These are phyloP conservation scores for Cyprinodon variegatus DNA, from an alignment of 2,113 vertebrate species.

Conservation along the genomic window DNA sequence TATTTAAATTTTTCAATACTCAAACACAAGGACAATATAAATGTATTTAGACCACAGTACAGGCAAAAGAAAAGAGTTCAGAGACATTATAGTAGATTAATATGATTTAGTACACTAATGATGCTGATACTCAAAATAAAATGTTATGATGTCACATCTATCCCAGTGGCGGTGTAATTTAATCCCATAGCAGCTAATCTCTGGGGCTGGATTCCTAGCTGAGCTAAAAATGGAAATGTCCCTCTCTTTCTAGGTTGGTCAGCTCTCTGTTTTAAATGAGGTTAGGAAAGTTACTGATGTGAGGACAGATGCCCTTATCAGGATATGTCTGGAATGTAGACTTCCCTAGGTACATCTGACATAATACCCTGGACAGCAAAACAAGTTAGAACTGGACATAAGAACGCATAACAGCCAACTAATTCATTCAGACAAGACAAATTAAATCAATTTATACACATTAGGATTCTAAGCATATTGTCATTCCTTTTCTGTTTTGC, in stretches of 20 bases:
- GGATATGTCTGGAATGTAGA: conserved; percentile 33
- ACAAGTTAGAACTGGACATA: not conserved
- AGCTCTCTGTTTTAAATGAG: conserved; percentile 25
- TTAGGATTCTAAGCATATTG: not conserved
- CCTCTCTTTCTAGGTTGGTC: conserved; percentile 58
- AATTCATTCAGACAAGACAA: not conserved
- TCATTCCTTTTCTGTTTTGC: not conserved
- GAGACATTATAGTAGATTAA: not conserved
- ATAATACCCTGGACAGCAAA: not conserved
- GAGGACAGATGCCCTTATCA: conserved; percentile 68
- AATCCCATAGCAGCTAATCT: conserved; percentile 53
- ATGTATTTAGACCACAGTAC: not conserved
- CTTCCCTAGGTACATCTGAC: not conserved
- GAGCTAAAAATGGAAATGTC: conserved; percentile 78
- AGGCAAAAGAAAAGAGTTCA: not conserved
- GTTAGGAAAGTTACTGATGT: conserved; percentile 60
- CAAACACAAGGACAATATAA: too few relatives aligned
- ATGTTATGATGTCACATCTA: conserved; percentile 11
- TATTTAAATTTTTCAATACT: too few relatives aligned
- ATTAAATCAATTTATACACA: not conserved
- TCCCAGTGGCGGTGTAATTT: conserved; percentile 15
- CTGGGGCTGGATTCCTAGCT: conserved; percentile 47
- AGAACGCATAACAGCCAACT: not conserved
- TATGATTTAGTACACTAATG: conserved; percentile 20
- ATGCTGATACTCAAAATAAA: conserved; percentile 52